phyloP scores from a whole-genome alignment of 2,888 invertebrate genomes.

The Brachypalpus laphriformis region DNA sequence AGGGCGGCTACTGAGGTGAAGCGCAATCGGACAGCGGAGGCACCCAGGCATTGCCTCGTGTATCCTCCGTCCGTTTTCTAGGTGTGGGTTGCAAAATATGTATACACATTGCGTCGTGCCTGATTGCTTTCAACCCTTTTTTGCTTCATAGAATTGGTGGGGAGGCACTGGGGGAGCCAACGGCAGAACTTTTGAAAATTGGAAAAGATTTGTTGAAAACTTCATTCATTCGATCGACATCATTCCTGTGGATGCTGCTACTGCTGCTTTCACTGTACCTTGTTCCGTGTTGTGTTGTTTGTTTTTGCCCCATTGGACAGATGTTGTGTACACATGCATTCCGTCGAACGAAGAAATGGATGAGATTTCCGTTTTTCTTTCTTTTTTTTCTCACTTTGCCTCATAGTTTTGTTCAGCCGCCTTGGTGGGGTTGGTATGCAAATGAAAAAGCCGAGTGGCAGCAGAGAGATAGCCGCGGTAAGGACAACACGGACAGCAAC shows the following conservation, averaged over 20 bases:
- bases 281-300: conserved; percentile 44
- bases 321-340: conserved; percentile 72
- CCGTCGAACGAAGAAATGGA: conserved; percentile 61
- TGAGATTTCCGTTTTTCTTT: conserved; percentile 58
- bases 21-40: conserved; percentile 63
- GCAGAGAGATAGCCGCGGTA: conserved; percentile 51
- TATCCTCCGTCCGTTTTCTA: conserved; percentile 6
- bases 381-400: not conserved
- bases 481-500: conserved; percentile 20
- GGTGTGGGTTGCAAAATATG: conserved; percentile 49
- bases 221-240: conserved; percentile 70
- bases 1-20: conserved; percentile 34
- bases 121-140: conserved; percentile 75
- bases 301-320: conserved; percentile 69
- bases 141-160: not conserved
- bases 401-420: not conserved
- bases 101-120: conserved; percentile 67
- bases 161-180: not conserved
- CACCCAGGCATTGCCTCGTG: conserved; percentile 59
- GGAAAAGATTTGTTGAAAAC: conserved; percentile 74
- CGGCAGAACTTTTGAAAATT: conserved; percentile 69
- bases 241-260: conserved; percentile 24
- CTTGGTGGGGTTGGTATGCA: conserved; percentile 50
- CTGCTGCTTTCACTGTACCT: conserved; percentile 1
- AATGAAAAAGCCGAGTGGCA: conserved; percentile 52